These are phyloP conservation scores for Procambarus virginalis DNA, from an alignment of 1,140 invertebrate genomes.

Conservation along the genomic window DNA sequence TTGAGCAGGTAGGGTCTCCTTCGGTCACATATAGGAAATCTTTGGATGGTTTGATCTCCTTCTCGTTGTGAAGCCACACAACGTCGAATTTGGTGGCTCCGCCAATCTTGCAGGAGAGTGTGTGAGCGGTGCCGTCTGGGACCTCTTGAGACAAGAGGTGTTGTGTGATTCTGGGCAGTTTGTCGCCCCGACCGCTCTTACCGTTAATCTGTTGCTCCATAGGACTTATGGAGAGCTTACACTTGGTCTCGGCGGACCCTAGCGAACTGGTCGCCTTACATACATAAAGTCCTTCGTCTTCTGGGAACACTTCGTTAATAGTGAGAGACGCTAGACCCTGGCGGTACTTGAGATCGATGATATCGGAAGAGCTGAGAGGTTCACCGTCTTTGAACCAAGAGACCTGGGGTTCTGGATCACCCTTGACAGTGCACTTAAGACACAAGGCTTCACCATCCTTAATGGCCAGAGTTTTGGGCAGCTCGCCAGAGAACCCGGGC, in stretches of 20 bases:
- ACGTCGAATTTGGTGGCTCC: conserved; percentile 92
- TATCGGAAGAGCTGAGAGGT: conserved; percentile 84
- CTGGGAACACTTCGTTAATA: conserved; percentile 94
- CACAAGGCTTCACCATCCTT: conserved; percentile 88
- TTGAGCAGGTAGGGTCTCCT: conserved; percentile 91
- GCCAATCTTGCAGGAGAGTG: conserved; percentile 88
- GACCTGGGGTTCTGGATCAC: conserved; percentile 93
- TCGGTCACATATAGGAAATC: conserved; percentile 95
- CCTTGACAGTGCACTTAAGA: conserved; percentile 85
- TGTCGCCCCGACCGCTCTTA: conserved; percentile 56
- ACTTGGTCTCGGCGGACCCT: conserved; percentile 86
- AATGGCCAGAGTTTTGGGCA: conserved; percentile 81
- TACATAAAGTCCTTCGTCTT: conserved; percentile 91
- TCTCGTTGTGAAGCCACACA: conserved; percentile 96
- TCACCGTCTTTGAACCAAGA: conserved; percentile 89
- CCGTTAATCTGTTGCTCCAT: conserved; percentile 67
- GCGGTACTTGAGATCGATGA: conserved; percentile 93
- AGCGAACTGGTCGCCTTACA: conserved; percentile 94
- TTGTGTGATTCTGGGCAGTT: conserved; percentile 74
- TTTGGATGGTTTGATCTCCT: conserved; percentile 96
- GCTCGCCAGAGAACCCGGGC: conserved; percentile 84
- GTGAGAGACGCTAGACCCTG: conserved; percentile 88
- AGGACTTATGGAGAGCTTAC: conserved; percentile 84
- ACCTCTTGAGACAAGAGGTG: conserved; percentile 87
- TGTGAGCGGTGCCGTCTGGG: conserved; percentile 89